phyloP scores from a whole-genome alignment of 2,888 invertebrate genomes.

The Acholoe squamosa region DNA sequence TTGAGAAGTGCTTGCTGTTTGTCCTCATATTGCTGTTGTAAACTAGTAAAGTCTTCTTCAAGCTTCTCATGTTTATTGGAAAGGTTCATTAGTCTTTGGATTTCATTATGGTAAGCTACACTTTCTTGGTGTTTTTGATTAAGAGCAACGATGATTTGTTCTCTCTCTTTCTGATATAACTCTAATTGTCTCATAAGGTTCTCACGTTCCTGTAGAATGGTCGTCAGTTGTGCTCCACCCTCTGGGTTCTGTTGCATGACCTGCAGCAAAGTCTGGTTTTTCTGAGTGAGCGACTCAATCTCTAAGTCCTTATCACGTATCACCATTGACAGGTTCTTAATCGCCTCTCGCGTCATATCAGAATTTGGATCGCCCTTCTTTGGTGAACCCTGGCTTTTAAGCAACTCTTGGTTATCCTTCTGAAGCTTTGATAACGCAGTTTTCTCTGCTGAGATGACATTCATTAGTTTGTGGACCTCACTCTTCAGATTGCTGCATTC shows the following conservation, averaged over 20 bases:
- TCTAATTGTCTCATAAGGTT: conserved; percentile 88
- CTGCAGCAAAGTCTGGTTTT: conserved; percentile 80
- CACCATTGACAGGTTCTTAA: conserved; percentile 82
- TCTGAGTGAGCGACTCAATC: conserved; percentile 83
- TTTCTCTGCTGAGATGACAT: conserved; percentile 81
- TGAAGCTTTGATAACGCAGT: conserved; percentile 82
- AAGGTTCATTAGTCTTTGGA: conserved; percentile 87
- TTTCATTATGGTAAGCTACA: conserved; percentile 92
- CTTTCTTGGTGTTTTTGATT: conserved; percentile 93
- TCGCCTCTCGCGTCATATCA: conserved; percentile 83
- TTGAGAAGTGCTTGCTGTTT: conserved; percentile 82
- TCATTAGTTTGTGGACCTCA: conserved; percentile 83
- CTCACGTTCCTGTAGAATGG: conserved; percentile 78
- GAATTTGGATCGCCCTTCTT: conserved; percentile 72
- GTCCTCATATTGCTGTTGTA: conserved; percentile 82
- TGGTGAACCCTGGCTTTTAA: conserved; percentile 65
- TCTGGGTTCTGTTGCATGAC: conserved; percentile 78
- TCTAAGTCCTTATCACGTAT: conserved; percentile 84
- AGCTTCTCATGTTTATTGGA: conserved; percentile 77
- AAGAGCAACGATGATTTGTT: conserved; percentile 84
- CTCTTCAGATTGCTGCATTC: conserved; percentile 81
- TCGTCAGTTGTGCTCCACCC: conserved; percentile 71
- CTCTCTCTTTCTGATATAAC: conserved; percentile 84
- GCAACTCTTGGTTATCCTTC: conserved; percentile 78
- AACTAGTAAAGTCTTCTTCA: conserved; percentile 77